Evolutionary conservation across 2,797 vertebrate genomes (phyloP), one percentile per base, ranked within the genome.

Genomic region (Etheostoma nigrum): DNA sequence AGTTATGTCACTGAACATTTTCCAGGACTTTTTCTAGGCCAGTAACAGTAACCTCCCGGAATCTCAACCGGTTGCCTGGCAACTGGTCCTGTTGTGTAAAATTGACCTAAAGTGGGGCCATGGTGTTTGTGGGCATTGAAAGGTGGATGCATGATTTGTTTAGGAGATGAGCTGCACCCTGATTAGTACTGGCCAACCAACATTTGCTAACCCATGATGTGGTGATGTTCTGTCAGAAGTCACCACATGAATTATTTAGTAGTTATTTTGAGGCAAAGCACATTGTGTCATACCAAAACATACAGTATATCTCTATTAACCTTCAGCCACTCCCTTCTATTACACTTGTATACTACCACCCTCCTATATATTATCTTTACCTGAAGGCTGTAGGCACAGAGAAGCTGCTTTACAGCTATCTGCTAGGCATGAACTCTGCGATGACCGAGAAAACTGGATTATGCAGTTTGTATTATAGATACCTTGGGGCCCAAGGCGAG

Each of bases 381-480:
- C 81, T 72, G 44, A 18, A 59, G 59, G 72, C 79, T 45, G 18
- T 15, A 47, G 59, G 36, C 27, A 27, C 30, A 40, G 53, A 74
- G 47, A n/a, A 36, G 45, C 47, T 19, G 25, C 44, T 75, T 69
- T 49, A 23, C 45, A 62, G 68, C 54, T 75, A 79, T 66, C 70
- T 81, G 67, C 73, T 44, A 19, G 73, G 68, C 68, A 54, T 59
- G 52, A 81, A 68, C 76, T 76, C 71, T 60, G 58, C 23, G 11
- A 72, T 19, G 40, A 45, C 40, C 67, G 25, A 67, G 36, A 60
- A 60, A 79, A 57, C 45, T 7, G 64, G 58, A 86, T 73, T 11
- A 64, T 51, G 60, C 51, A 62, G 47, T 74, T 66, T 74, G 25
- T 27, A 62, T 63, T 19, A 67, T 25, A 36, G 57, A 69, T 25